Evolutionary conservation across 2,888 invertebrate species (phyloP), one percentile per base, ranked within the genome.

Genomic region (Diplazon laetatorius): DNA sequence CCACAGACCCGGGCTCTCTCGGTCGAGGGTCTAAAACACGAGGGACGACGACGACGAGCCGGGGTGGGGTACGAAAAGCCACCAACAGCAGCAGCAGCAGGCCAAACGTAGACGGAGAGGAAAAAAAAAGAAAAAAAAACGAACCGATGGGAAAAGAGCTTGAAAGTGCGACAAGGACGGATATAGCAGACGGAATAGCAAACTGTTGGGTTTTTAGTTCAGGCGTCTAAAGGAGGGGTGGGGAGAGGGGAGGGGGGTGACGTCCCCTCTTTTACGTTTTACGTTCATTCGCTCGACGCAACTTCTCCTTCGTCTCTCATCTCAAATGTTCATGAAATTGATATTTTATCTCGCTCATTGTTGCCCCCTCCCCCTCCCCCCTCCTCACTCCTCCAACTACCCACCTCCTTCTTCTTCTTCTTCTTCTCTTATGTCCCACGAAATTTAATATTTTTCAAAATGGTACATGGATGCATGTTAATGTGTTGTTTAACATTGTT

Each of bases 221-320:
- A 25, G 62, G 72, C 66, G 68, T 62, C 35, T 60, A 37, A 66
- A 66, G 76, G 66, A 72, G 76, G 76, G 71, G 57, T 6, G 6
- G 22, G n/a, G n/a, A n/a, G n/a, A n/a, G n/a, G n/a, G n/a, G n/a
- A n/a, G n/a, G n/a, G n/a, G n/a, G n/a, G n/a, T n/a, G n/a, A n/a
- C n/a, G 59, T 37, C 44, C 66, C 50, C 60, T 44, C 55, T 60
- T 77, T 77, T 52, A 66, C 77, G 72, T 73, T 69, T n/a, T 68
- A 63, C 72, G 62, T 72, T 72, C 72, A 52, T 44, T 73, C 76
- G 18, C n/a, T n/a, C n/a, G n/a, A n/a, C 30, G 66, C 76, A 52
- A 30, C 30, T 30, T 5, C 57, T 68, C 46, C 10, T 62, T 1
- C 48, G 12, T 42, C 44, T 18, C 62, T 50, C 39, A 48, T 14